A percentile compares a stretch with the other conserved stretches of the same genome.
phyloP scores from a whole-genome alignment of 2,113 vertebrate genomes.

The chimpanzee (Pan troglodytes) region NHGRI_mPanTro3-v2.1_pri NC_072403.2:86389001-86389500 shows the following conservation, averaged over 20 bases:
- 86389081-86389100: not conserved
- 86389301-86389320: not conserved
- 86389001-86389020: not conserved
- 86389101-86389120: not conserved
- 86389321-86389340: not conserved
- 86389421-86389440: not conserved
- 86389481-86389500: not conserved
- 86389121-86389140: not conserved
- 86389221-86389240: not conserved
- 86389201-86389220: not conserved
- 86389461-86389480: not conserved
- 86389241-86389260: not conserved
- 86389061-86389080: not conserved
- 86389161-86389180: not conserved
- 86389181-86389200: not conserved
- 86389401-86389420: not conserved
- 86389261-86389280: not conserved
- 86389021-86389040: not conserved
- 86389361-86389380: not conserved
- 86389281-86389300: slow-evolving; percentile 8
- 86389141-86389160: slow-evolving; percentile 12
- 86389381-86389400: not conserved
- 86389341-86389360: not conserved
- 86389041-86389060: not conserved
- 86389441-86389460: not conserved